phyloP scores from a whole-genome alignment of 2,113 vertebrate species.

The Nibea albiflora region DNA sequence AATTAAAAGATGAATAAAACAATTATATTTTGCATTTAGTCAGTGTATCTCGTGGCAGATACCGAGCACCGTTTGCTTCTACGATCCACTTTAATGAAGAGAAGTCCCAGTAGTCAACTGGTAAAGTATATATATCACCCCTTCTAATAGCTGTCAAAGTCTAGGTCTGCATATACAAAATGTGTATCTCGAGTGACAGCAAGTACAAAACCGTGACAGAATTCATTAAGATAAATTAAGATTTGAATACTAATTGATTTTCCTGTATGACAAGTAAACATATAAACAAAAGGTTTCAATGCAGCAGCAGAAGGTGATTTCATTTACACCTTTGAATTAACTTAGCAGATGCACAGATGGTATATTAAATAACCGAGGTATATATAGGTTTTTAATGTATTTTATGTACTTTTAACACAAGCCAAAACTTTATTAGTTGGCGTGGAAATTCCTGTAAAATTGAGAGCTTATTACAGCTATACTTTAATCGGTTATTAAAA shows the following conservation, averaged over 20 bases:
- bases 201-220: not conserved
- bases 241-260: constrained; percentile 9
- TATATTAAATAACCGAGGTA: not conserved
- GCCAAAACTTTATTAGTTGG: not conserved
- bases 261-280: constrained; percentile 11
- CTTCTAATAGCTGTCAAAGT: constrained; percentile 57
- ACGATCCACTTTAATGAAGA: constrained; percentile 49
- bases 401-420: too few relatives aligned
- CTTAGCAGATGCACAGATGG: not conserved
- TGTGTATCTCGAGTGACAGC: not conserved
- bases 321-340: not conserved
- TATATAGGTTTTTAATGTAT: too few relatives aligned
- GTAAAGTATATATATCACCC: constrained; percentile 51
- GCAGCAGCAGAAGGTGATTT: not conserved
- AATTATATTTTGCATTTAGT: constrained; percentile 34
- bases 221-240: constrained; percentile 31
- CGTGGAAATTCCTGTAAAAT: not conserved
- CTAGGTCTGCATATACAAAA: constrained; percentile 31
- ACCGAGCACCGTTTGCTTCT: not conserved
- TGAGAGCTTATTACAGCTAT: not conserved
- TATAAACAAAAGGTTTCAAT: constrained; percentile 5
- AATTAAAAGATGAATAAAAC: constrained; percentile 26
- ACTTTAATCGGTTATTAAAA: constrained; percentile 14
- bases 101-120: constrained; percentile 49
- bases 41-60: not conserved